These are phyloP conservation scores for Forbesichthys agassizii DNA, from an alignment of 2,113 vertebrate genomes.

Conservation along the genomic window DNA sequence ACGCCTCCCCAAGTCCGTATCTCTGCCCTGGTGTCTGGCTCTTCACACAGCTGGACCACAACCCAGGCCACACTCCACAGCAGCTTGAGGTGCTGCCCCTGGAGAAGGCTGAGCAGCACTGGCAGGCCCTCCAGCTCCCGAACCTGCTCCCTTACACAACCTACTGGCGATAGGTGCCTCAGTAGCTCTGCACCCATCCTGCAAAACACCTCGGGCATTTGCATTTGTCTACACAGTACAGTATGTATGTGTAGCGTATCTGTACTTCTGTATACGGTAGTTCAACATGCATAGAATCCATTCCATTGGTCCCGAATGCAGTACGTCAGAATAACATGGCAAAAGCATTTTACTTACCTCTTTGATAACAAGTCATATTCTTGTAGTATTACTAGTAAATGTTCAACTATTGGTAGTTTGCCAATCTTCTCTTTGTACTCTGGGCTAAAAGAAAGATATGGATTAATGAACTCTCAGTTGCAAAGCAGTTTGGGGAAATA, in stretches of 20 bases:
- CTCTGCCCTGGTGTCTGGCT: conserved; percentile 81
- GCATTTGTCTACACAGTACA: not conserved
- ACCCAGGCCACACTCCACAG: conserved; percentile 88
- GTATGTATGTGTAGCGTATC: no score
- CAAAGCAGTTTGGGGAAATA: not conserved
- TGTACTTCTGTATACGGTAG: not conserved
- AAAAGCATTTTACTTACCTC: conserved; percentile 68
- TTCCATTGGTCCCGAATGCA: not conserved
- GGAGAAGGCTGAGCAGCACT: conserved; percentile 85
- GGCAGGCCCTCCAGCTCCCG: conserved; percentile 83
- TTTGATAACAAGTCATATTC: conserved; percentile 87
- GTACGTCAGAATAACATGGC: not conserved
- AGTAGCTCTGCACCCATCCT: conserved; percentile 87
- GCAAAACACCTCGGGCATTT: not conserved
- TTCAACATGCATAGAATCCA: not conserved
- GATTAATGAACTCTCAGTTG: not conserved
- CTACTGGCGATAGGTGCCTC: conserved; percentile 81
- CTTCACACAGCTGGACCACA: conserved; percentile 89
- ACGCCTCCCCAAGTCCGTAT: conserved; percentile 89
- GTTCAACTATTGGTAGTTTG: conserved; percentile 82
- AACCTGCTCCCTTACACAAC: conserved; percentile 82
- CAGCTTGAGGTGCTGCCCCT: conserved; percentile 83
- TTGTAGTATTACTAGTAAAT: conserved; percentile 84
- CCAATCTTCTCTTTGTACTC: conserved; percentile 84
- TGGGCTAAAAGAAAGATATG: conserved; percentile 65